phyloP scores from a whole-genome alignment of 2,113 vertebrate genomes.

The Bambusicola thoracicus region DNA sequence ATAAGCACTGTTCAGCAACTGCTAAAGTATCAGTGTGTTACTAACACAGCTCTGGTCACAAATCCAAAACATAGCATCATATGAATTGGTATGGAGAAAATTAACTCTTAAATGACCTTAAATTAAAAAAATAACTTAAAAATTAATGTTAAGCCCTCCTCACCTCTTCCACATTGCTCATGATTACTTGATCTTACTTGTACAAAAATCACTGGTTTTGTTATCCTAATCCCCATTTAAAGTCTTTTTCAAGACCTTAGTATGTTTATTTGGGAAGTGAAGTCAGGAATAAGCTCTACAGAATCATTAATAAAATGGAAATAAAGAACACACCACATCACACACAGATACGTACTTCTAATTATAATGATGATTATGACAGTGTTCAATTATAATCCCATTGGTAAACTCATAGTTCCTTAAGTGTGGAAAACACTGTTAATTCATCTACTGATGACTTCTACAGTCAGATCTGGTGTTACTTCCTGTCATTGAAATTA shows the following conservation, averaged over 20 bases:
- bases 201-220: background rate
- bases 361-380: background rate
- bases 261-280: background rate
- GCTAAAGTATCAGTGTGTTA: background rate
- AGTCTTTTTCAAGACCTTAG: background rate
- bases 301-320: background rate
- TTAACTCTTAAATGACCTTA: background rate
- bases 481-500: background rate
- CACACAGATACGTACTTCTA: background rate
- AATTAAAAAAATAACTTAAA: no score
- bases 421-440: background rate
- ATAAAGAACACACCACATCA: background rate
- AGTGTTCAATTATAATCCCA: background rate
- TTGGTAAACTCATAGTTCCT: background rate
- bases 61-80: background rate
- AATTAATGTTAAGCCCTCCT: no score
- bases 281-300: background rate
- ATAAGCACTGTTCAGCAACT: background rate
- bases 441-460: background rate
- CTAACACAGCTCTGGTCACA: background rate
- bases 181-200: background rate
- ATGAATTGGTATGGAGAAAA: background rate
- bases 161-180: background rate
- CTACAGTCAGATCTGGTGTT: background rate
- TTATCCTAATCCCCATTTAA: background rate